phyloP scores from a whole-genome alignment of 1,140 invertebrate species.

The Eubasilissa regina region DNA sequence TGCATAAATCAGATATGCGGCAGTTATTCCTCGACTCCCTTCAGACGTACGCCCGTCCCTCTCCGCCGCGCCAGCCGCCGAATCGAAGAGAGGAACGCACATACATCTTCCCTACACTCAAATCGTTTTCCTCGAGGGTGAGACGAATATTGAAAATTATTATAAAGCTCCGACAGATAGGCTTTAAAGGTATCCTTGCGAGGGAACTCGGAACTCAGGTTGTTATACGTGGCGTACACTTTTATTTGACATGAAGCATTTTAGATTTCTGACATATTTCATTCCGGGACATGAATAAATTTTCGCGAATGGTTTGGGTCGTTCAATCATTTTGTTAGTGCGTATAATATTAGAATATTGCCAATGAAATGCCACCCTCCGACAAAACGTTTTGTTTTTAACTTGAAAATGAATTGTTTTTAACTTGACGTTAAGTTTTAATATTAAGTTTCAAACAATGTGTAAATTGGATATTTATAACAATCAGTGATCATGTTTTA shows the following conservation, averaged over 20 bases:
- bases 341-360: conserved; percentile 18
- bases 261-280: conserved; percentile 56
- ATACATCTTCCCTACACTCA: conserved; percentile 22
- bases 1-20: conserved; percentile 71
- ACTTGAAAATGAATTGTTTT: no score
- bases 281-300: conserved; percentile 29
- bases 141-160: conserved; percentile 60
- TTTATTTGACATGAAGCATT: conserved; percentile 55
- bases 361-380: conserved; percentile 1
- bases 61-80: conserved; percentile 6
- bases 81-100: conserved; percentile 18
- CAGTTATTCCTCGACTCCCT: conserved; percentile 32
- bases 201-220: conserved; percentile 39
- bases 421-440: no score
- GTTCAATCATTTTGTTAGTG: conserved; percentile 41
- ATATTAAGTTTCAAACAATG: no score
- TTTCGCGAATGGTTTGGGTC: conserved; percentile 7
- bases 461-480: no score
- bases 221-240: conserved; percentile 16
- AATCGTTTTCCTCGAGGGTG: conserved; percentile 45
- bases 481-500: no score
- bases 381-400: neutral
- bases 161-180: conserved; percentile 47
- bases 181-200: conserved; percentile 49
- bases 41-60: conserved; percentile 1